phyloP scores from a whole-genome alignment of 2,888 invertebrate genomes.

The Nomada fucata region DNA sequence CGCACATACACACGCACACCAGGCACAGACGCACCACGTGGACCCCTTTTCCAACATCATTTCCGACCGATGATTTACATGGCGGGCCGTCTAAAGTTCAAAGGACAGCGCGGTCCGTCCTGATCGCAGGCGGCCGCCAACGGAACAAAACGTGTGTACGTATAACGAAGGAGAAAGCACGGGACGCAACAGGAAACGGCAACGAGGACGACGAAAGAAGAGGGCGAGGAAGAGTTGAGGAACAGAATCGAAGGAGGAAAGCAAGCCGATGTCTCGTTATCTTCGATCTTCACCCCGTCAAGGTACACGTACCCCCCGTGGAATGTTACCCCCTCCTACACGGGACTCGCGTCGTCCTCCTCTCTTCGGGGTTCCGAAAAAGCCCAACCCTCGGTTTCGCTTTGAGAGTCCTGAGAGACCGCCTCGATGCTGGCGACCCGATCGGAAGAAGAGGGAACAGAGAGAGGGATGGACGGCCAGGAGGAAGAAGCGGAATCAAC shows the following conservation, averaged over 20 bases:
- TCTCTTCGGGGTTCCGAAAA: constrained; percentile 63
- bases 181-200: not conserved
- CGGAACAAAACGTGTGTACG: not conserved
- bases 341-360: constrained; percentile 36
- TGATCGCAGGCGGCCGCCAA: not conserved
- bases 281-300: constrained; percentile 74
- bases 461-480: not conserved
- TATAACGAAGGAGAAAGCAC: constrained; percentile 7
- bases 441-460: constrained; percentile 20
- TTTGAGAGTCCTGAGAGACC: constrained; percentile 52
- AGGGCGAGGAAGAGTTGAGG: not conserved
- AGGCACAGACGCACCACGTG: constrained; percentile 8
- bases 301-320: constrained; percentile 75
- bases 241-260: constrained; percentile 49
- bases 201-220: constrained; percentile 13
- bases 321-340: constrained; percentile 68
- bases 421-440: constrained; percentile 26
- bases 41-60: constrained; percentile 49
- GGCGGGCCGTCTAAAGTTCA: constrained; percentile 35
- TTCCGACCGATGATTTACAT: constrained; percentile 62
- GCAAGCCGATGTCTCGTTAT: constrained; percentile 67
- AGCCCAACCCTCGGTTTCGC: constrained; percentile 64
- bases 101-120: constrained; percentile 40
- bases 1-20: constrained; percentile 2
- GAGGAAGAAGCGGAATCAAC: constrained; percentile 29